A percentile compares a stretch with the other conserved stretches of the same genome.
Conservation (phyloP, 2,888 invertebrate genomes). For the Protula sp. region DNA sequence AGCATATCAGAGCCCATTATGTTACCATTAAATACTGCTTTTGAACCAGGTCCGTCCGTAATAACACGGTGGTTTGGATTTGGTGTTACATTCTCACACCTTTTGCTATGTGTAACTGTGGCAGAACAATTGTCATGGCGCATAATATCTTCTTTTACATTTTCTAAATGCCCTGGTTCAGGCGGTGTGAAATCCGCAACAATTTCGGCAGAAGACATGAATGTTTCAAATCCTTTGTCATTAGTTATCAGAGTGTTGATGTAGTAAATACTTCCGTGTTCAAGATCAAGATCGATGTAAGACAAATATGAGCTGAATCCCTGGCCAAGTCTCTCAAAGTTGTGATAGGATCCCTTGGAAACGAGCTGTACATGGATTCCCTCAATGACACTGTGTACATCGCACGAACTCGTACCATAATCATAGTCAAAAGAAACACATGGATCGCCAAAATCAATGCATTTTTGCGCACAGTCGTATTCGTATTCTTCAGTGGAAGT, state of each 20-base stretch:
- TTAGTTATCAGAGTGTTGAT: background rate
- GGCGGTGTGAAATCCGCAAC: background rate
- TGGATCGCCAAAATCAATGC: background rate
- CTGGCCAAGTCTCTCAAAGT: background rate
- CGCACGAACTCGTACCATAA: background rate
- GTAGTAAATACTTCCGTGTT: background rate
- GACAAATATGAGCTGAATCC: background rate
- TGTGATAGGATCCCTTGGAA: background rate
- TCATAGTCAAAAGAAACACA: background rate
- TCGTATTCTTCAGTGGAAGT: background rate
- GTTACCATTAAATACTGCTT: conserved; percentile 33
- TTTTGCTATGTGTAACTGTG: background rate
- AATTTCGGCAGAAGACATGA: background rate
- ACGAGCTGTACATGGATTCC: background rate
- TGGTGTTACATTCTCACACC: background rate
- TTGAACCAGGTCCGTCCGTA: conserved; percentile 29
- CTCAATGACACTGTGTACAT: background rate
- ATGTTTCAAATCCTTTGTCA: background rate
- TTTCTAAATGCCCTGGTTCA: background rate
- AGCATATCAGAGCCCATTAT: conserved; percentile 22
- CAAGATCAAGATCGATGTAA: background rate
- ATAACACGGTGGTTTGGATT: background rate
- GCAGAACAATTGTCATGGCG: background rate
- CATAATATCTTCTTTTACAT: background rate
- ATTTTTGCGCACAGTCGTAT: background rate